Evolutionary conservation across 2,888 invertebrate species (phyloP).

Genomic region (Eilema griseolum): DNA sequence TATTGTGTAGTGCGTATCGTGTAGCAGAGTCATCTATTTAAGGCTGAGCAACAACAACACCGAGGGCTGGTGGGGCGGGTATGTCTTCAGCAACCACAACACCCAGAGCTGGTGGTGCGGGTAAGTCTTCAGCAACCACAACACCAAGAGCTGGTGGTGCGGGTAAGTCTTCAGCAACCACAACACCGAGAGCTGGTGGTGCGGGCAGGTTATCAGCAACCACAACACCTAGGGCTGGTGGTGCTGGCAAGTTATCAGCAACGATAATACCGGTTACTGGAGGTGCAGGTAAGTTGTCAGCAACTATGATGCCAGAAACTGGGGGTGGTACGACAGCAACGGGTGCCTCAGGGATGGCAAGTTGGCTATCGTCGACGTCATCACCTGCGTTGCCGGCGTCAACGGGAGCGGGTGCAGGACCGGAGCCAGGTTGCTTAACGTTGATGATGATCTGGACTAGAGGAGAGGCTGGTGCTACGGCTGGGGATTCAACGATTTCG

Average conservation of each 20-base stretch:
- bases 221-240: background rate
- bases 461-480: background rate
- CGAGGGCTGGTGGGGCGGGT: slow-evolving; percentile 39
- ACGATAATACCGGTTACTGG: slow-evolving; percentile 46
- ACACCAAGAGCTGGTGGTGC: background rate
- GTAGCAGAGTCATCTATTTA: background rate
- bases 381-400: slow-evolving; percentile 3
- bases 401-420: slow-evolving; percentile 17
- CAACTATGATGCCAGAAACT: slow-evolving; percentile 36
- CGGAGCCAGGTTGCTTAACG: background rate
- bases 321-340: slow-evolving; percentile 29
- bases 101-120: slow-evolving; percentile 24
- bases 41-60: slow-evolving; percentile 17
- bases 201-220: background rate
- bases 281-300: slow-evolving; percentile 34
- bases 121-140: slow-evolving; percentile 8
- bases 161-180: background rate
- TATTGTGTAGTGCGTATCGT: background rate
- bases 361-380: slow-evolving; percentile 21
- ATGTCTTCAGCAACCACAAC: slow-evolving; percentile 29
- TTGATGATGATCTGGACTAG: slow-evolving; percentile 10
- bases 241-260: slow-evolving; percentile 49
- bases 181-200: background rate
- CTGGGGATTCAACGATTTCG: background rate
- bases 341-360: slow-evolving; percentile 21